Evolutionary conservation across 2,113 vertebrate genomes (phyloP), one percentile per base, ranked within the genome.

Genomic region (Phaethon lepturus): DNA sequence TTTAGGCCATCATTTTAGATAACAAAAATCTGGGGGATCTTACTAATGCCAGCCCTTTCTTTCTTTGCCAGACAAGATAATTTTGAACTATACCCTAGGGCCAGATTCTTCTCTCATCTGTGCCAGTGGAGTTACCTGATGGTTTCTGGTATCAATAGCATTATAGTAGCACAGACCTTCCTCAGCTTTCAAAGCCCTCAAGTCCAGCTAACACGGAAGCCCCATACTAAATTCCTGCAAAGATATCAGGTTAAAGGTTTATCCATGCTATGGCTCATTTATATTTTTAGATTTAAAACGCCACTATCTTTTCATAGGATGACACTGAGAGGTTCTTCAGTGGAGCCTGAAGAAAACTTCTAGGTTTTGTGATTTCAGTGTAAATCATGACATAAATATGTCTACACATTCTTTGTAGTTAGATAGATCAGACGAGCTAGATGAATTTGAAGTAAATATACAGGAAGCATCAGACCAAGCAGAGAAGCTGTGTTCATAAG

Each of bases 361-460:
- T 13, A 62, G 44, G 71, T 76, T 88, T 92, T 67, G 50, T 88
- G 63, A 77, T 64, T 92, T 90, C 67, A 44, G 42, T 47, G 47
- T 95, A 96, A 93, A 97, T 94, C 90, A 92, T 33, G 13, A 62
- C 59, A 93, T 88, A 96, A 97, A 97, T 73, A 83, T 35, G 75
- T 85, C 93, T 86, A 49, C 29, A 38, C 20, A 19, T 76, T 72
- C 63, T 80, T 53, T 66, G 42, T 31, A 73, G 78, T 38, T 88
- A 79, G 67, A 53, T 83, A 93, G 93, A 72, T 88, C 63, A 86
- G 66, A 64, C 0, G 9, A 90, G 45, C 58, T 73, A 83, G 71
- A 80, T 83, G 75, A 72, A 87, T 95, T 88, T 88, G 38, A 93
- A 92, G 79, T 90, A 96, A 95, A 76, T 90, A 83, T n/a, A 73